A percentile compares a stretch with the other conserved stretches of the same genome.
Conservation (phyloP, 2,113 vertebrate species). For the Microcebus tavaratra region DNA sequence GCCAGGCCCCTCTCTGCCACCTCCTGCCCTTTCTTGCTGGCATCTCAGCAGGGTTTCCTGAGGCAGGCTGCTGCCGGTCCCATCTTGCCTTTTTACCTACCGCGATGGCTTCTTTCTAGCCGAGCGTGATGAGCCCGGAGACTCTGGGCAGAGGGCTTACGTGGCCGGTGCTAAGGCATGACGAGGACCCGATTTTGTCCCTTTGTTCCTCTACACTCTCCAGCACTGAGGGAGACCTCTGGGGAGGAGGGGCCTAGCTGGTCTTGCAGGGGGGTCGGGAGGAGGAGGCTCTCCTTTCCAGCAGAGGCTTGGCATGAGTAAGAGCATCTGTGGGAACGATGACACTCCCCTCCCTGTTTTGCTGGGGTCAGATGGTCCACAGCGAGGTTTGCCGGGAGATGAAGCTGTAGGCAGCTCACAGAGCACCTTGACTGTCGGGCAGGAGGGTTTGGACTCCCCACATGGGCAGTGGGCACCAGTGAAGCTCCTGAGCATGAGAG, state of each 20-base stretch:
- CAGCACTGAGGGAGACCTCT: not conserved
- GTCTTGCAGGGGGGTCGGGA: not conserved
- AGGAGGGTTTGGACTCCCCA: not conserved
- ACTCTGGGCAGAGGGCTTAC: not conserved
- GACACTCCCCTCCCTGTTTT: accelerated
- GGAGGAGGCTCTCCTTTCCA: not conserved
- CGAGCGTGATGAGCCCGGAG: not conserved
- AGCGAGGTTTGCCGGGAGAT: accelerated
- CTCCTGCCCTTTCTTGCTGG: not conserved
- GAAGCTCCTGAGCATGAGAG: not conserved
- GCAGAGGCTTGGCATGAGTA: not conserved
- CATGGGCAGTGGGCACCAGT: not conserved
- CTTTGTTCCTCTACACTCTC: not conserved
- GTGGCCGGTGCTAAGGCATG: too few relatives aligned
- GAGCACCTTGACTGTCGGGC: not conserved
- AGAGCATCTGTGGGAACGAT: not conserved
- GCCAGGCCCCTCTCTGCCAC: not conserved
- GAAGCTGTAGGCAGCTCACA: not conserved
- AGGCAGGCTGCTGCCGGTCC: not conserved
- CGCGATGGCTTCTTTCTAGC: not conserved
- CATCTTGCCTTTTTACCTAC: not conserved
- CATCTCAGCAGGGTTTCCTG: not conserved
- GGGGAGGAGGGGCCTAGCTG: not conserved
- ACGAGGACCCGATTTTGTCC: not conserved
- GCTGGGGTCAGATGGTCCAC: not conserved